Percentiles rank a stretch among this genome's conserved stretches.
phyloP scores from a whole-genome alignment of 2,113 vertebrate genomes.

The Epinephelus lanceolatus region DNA sequence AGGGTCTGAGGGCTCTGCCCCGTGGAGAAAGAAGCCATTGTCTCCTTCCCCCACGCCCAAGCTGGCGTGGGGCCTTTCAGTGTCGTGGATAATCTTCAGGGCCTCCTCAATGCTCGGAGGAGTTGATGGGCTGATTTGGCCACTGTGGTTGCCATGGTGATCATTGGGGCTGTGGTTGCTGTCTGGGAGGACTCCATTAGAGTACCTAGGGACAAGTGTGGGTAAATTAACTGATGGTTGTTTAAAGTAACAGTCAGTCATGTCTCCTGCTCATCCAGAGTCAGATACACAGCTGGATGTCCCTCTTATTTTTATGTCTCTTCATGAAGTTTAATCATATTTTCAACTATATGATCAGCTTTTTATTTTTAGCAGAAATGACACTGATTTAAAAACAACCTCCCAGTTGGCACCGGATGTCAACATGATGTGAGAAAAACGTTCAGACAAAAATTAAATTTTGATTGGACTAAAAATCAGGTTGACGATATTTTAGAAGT shows the following conservation, averaged over 20 bases:
- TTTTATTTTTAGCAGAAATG: background rate
- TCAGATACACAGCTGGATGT: background rate
- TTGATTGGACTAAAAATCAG: too few relatives aligned
- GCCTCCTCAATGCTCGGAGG: constrained; percentile 97
- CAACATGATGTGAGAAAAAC: too few relatives aligned
- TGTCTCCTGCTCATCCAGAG: background rate
- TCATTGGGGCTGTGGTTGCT: constrained; percentile 78
- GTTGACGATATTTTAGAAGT: too few relatives aligned
- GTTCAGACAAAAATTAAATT: too few relatives aligned
- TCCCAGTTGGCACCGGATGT: too few relatives aligned
- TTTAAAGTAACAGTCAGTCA: background rate
- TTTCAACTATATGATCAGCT: background rate
- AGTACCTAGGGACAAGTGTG: constrained; percentile 68
- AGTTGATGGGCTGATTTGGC: constrained; percentile 83
- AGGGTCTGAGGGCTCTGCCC: constrained; percentile 70
- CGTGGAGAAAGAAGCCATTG: constrained; percentile 94
- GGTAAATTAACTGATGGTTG: background rate
- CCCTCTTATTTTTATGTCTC: background rate
- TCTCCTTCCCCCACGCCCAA: constrained; percentile 84
- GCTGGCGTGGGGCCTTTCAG: constrained; percentile 87
- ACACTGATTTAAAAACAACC: too few relatives aligned
- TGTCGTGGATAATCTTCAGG: constrained; percentile 95
- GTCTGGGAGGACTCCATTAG: constrained; percentile 88
- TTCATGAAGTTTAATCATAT: constrained; percentile 2
- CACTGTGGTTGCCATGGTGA: constrained; percentile 76